Conservation (phyloP, 2,888 invertebrate species). For the Lithosia quadra region DNA sequence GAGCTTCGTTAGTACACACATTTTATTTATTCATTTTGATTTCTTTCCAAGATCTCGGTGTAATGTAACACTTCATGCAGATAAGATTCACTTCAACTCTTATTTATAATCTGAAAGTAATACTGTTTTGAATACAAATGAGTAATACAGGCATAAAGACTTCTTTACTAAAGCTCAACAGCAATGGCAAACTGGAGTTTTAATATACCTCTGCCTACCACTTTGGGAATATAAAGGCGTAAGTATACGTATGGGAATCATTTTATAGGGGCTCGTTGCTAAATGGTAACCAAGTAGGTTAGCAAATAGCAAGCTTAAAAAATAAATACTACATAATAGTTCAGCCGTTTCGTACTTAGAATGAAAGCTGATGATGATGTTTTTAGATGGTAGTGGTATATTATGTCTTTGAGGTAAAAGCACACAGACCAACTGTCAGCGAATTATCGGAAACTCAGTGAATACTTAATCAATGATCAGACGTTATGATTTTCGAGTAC, state of each 20-base stretch:
- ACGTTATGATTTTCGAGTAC: not conserved
- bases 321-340: no score
- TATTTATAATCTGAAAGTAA: constrained; percentile 28
- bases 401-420: no score
- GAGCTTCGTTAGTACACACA: constrained; percentile 36
- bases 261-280: not conserved
- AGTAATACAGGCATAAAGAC: not conserved
- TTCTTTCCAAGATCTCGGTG: constrained; percentile 44
- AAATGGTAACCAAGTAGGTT: not conserved
- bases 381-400: no score
- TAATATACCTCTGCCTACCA: not conserved
- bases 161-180: not conserved
- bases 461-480: not conserved
- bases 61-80: constrained; percentile 50
- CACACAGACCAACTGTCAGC: no score
- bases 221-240: not conserved
- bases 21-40: constrained; percentile 43
- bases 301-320: not conserved
- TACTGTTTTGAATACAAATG: constrained; percentile 31
- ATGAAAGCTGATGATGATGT: no score
- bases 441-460: not conserved
- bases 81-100: constrained; percentile 41
- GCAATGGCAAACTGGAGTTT: not conserved
- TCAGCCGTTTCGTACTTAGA: no score
- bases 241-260: not conserved